Conservation (phyloP, 2,888 invertebrate genomes). For the Loripinus fragilis region DNA sequence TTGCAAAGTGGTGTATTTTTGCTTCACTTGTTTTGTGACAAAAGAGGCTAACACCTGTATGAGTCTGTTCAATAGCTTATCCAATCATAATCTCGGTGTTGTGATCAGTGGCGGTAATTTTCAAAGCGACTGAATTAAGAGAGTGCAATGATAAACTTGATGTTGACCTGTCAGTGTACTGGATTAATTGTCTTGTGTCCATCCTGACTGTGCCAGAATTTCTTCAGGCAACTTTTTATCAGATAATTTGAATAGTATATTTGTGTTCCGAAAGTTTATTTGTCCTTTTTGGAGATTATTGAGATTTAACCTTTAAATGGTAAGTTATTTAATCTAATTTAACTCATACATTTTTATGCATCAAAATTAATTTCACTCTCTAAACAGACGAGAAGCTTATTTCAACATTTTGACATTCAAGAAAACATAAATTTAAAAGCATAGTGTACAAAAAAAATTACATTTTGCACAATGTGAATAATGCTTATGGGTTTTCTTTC, state of each 20-base stretch:
- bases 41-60: neutral
- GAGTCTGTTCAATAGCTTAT: neutral
- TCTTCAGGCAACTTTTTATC: neutral
- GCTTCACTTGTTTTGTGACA: neutral
- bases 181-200: neutral
- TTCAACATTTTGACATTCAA: too few species aligned
- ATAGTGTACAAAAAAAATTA: too few species aligned
- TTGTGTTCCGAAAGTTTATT: neutral
- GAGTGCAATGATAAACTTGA: neutral
- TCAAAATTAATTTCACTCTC: too few species aligned
- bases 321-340: too few species aligned
- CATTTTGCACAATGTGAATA: too few species aligned
- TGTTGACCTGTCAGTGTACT: neutral
- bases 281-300: too few species aligned
- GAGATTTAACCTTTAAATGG: too few species aligned
- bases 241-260: neutral
- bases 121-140: neutral
- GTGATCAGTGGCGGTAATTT: neutral
- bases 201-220: neutral
- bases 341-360: too few species aligned
- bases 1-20: neutral
- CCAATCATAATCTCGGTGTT: neutral
- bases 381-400: too few species aligned
- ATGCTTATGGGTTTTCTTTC: too few species aligned
- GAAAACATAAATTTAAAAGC: too few species aligned